Conservation (phyloP, 2,113 vertebrate genomes). For the Phrynosoma blainvillii region DNA sequence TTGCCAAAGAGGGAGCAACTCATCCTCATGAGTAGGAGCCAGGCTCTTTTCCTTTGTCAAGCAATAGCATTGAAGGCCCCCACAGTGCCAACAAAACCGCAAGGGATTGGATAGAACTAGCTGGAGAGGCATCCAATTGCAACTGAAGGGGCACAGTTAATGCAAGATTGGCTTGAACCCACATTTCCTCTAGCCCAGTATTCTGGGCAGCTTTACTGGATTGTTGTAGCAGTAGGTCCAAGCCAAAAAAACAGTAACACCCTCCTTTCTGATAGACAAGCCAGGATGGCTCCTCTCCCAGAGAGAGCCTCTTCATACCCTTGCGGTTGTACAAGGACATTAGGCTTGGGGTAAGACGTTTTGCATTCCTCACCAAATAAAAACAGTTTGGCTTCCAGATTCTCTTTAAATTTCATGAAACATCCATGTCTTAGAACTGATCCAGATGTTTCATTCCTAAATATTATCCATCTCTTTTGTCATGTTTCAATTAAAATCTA, state of each 20-base stretch:
- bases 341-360: background rate
- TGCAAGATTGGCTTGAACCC: background rate
- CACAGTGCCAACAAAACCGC: background rate
- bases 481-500: background rate
- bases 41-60: background rate
- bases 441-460: constrained; percentile 2
- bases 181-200: constrained; percentile 1
- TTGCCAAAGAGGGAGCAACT: background rate
- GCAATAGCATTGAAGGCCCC: background rate
- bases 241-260: background rate
- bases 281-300: background rate
- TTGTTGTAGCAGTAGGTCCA: background rate
- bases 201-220: constrained; percentile 1
- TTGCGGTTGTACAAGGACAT: background rate
- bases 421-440: background rate
- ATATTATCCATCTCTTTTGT: background rate
- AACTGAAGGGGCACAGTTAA: background rate
- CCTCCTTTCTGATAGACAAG: background rate
- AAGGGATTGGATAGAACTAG: background rate
- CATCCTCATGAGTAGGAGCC: background rate
- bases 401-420: constrained; percentile 10
- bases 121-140: background rate
- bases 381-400: constrained; percentile 7
- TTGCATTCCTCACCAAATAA: constrained; percentile 3
- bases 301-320: background rate